Evolutionary conservation across 2,797 vertebrate species (phyloP), one percentile per base, ranked within the genome.

Genomic region (Podarcis lilfordi): DNA sequence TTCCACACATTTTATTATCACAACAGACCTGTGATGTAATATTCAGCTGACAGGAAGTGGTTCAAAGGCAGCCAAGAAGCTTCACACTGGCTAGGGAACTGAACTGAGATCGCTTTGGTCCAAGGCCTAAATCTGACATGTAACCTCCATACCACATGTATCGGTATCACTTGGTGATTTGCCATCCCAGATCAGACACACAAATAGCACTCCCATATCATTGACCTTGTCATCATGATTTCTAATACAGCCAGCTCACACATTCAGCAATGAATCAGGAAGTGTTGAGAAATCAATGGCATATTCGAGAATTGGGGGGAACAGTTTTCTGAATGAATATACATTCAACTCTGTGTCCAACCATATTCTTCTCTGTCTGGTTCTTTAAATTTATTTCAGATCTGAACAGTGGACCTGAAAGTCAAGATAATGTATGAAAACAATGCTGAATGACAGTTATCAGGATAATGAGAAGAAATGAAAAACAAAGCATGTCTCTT

Each of bases 381-480:
- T 8, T 90, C 6, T 8, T 76, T 93, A 27, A 75, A 77, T 86
- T 86, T 80, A 50, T 82, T 91, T 91, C 77, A 91, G 91, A 93
- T 43, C 29, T 35, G 82, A 92, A 13, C 10, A 94, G 78, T 77
- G 77, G 90, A 93, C 80, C 71, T 82, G 72, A 94, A 91, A 95
- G 72, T 74, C 89, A 93, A 90, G 78, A 85, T 32, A 88, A 84
- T 23, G 77, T 1, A 61, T 74, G 86, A 80, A 84, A 82, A 80
- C 84, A 82, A 83, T 89, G 45, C 7, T 88, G 92, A 95, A 85
- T 86, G 80, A 86, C 80, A 78, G 37, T 81, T 89, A 89, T 85
- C 71, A 86, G 11, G 59, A 29, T 87, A 92, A 95, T 50, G 86
- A 90, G 64, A 88, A 72, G 61, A 90, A 89, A 35, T 50, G 50